Conservation (phyloP, 2,888 invertebrate genomes). For the Tiphia femorata region DNA sequence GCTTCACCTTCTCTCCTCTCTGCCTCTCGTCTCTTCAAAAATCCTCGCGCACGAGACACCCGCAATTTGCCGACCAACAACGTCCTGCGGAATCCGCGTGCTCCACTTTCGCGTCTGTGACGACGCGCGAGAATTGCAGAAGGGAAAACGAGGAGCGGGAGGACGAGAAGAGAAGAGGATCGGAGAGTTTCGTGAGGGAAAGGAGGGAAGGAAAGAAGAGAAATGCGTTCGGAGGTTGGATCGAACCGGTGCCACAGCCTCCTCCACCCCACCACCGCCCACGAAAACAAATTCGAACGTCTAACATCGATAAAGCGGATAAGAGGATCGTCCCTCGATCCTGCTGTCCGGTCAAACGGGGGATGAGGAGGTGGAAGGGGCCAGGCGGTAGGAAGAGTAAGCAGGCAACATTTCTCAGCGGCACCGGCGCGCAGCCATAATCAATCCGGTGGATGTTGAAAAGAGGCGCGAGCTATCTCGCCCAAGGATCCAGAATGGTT, state of each 20-base stretch:
- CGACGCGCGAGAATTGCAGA: no score
- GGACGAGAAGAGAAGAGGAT: no score
- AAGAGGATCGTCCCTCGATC: conserved; percentile 34
- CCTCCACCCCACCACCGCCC: conserved; percentile 17
- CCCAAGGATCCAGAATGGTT: conserved; percentile 42
- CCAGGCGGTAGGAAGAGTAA: conserved; percentile 22
- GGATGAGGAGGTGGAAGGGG: background rate
- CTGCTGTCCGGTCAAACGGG: conserved; percentile 29
- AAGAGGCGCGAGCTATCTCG: conserved; percentile 53
- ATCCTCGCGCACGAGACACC: no score
- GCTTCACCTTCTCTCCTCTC: no score
- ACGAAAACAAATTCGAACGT: conserved; percentile 43
- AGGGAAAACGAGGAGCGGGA: no score
- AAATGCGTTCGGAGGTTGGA: conserved; percentile 10
- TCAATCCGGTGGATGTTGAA: conserved; percentile 52
- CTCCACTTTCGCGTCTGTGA: no score
- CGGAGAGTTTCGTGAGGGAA: no score
- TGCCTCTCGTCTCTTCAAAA: no score
- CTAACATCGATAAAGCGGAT: conserved; percentile 36
- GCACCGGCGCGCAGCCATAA: conserved; percentile 40
- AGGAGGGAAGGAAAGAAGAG: background rate
- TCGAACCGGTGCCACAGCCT: conserved; percentile 1
- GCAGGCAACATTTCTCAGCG: conserved; percentile 44
- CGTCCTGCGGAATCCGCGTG: no score
- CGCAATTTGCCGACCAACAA: no score